Conservation (phyloP, 2,113 vertebrate species). For the Pelecanoides urinatrix region DNA sequence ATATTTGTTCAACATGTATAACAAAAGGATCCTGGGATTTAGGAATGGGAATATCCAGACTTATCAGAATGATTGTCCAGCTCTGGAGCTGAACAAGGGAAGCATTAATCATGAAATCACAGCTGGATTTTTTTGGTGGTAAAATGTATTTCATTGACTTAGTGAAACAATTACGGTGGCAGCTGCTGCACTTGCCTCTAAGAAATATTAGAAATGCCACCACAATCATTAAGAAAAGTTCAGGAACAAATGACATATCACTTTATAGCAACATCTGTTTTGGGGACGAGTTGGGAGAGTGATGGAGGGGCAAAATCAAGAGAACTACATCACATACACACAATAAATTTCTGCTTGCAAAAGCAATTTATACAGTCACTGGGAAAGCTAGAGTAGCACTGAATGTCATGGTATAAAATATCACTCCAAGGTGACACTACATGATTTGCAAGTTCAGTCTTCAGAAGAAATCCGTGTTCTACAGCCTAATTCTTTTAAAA, state of each 20-base stretch:
- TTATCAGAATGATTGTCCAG: not conserved
- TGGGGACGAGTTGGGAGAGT: not conserved
- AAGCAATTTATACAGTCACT: not conserved
- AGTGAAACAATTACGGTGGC: not conserved
- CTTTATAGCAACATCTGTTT: slow-evolving; percentile 28
- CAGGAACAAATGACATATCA: not conserved
- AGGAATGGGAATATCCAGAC: not conserved
- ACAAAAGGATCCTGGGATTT: not conserved
- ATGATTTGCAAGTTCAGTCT: not conserved
- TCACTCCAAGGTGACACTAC: not conserved
- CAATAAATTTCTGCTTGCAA: not conserved
- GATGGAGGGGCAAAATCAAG: not conserved
- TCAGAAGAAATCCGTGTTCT: not conserved
- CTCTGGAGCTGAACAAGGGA: not conserved
- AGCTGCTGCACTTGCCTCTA: slow-evolving; percentile 14
- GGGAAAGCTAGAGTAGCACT: not conserved
- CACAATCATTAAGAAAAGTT: slow-evolving; percentile 33
- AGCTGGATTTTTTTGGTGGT: not conserved
- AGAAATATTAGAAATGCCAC: slow-evolving; percentile 54
- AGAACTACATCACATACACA: not conserved
- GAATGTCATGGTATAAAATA: not conserved
- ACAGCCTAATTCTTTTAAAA: not conserved
- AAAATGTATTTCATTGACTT: not conserved
- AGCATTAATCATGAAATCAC: not conserved
- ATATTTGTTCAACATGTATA: not conserved